Evolutionary conservation across 2,113 vertebrate genomes (phyloP).

Genomic region (Cinclus mexicanus): DNA sequence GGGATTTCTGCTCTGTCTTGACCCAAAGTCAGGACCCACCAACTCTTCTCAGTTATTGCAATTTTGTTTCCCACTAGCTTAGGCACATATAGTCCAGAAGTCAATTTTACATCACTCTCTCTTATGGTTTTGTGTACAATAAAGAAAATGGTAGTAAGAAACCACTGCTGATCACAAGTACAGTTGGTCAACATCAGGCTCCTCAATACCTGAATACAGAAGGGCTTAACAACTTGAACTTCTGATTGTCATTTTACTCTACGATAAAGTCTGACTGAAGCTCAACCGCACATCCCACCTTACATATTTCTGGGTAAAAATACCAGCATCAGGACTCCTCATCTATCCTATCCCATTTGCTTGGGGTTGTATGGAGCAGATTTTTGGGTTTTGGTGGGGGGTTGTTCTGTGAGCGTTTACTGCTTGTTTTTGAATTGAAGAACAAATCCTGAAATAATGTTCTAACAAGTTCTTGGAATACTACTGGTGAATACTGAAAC

Average conservation of each 20-base stretch:
- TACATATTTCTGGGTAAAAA: background rate
- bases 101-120: background rate
- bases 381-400: fast-evolving
- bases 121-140: background rate
- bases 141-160: background rate
- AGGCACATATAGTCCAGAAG: background rate
- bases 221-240: background rate
- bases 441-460: background rate
- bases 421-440: background rate
- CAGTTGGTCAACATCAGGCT: background rate
- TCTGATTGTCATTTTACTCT: background rate
- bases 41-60: background rate
- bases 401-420: background rate
- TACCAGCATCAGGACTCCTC: background rate
- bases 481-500: background rate
- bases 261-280: background rate
- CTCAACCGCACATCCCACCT: background rate
- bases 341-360: background rate
- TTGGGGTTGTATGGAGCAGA: background rate
- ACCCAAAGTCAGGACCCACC: background rate
- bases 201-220: background rate
- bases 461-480: background rate
- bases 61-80: background rate
- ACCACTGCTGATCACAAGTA: background rate
- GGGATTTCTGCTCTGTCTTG: background rate